A percentile compares a stretch with the other conserved stretches of the same genome.
Evolutionary conservation across 2,888 invertebrate genomes (phyloP).

Genomic region (Hipparchia semele): DNA sequence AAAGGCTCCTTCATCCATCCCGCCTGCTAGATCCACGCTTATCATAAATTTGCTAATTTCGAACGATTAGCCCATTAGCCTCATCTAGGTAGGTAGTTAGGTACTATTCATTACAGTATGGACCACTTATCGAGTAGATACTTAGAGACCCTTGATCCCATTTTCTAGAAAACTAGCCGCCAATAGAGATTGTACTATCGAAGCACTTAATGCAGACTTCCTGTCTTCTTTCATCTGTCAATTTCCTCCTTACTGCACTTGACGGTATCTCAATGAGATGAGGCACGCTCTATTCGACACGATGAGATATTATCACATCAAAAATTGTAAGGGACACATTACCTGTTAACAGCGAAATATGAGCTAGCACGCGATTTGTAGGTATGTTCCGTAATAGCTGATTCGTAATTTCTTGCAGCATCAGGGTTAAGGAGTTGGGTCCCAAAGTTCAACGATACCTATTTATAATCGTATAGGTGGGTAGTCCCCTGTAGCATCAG

Average conservation of each 20-base stretch:
- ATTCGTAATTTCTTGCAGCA: no score
- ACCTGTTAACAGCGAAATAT: background rate
- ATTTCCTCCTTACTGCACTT: conserved; percentile 73
- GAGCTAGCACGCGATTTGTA: conserved; percentile 5
- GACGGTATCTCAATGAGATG: conserved; percentile 59
- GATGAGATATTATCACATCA: conserved; percentile 16
- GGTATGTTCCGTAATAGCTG: background rate
- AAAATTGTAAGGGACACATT: conserved; percentile 6
- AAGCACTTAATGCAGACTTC: conserved; percentile 75
- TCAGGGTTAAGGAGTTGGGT: no score
- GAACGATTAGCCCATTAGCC: background rate
- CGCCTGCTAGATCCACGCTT: no score
- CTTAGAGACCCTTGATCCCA: conserved; percentile 21
- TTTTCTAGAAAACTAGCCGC: conserved; percentile 32
- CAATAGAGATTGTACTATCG: conserved; percentile 58
- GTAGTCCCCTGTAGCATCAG: no score
- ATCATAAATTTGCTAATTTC: background rate
- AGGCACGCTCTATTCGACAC: conserved; percentile 62
- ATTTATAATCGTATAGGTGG: no score
- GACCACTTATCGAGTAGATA: conserved; percentile 3
- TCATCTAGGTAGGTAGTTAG: background rate
- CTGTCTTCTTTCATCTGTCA: conserved; percentile 74
- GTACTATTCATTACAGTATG: background rate
- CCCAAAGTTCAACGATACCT: no score
- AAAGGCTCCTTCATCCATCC: no score